These are phyloP conservation scores for Prenolepis imparis DNA, from an alignment of 2,888 invertebrate genomes.

Conservation along the genomic window DNA sequence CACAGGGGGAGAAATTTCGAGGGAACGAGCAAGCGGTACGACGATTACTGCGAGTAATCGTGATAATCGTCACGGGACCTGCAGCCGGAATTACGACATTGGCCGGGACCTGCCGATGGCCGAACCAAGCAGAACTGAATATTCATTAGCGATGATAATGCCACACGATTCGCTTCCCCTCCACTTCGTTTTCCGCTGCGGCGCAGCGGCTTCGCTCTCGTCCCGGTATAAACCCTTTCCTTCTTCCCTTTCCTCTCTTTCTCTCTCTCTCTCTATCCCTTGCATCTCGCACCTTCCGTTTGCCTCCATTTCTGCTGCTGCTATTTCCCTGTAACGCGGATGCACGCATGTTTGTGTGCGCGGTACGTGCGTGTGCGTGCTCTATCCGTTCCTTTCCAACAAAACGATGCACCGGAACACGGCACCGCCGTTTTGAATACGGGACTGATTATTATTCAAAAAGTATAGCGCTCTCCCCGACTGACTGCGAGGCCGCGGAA, in stretches of 20 bases:
- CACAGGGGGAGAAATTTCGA: conserved; percentile 55
- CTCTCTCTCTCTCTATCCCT: conserved; percentile 58
- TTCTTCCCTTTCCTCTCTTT: conserved; percentile 30
- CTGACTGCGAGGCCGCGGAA: conserved; percentile 59
- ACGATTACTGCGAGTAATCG: conserved; percentile 73
- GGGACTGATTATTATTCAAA: conserved; percentile 75
- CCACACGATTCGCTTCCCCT: conserved; percentile 73
- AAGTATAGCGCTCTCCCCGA: conserved; percentile 77
- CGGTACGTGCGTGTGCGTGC: not conserved
- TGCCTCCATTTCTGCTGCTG: conserved; percentile 49
- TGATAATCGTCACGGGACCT: conserved; percentile 75
- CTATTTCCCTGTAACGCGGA: conserved; percentile 49
- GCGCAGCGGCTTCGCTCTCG: conserved; percentile 37
- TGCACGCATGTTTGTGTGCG: conserved; percentile 38
- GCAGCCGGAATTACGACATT: conserved; percentile 77
- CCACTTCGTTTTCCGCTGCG: conserved; percentile 44
- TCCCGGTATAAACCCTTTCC: conserved; percentile 20
- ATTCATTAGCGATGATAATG: conserved; percentile 83
- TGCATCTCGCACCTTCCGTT: conserved; percentile 58
- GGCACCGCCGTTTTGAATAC: conserved; percentile 70
- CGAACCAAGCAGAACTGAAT: conserved; percentile 82
- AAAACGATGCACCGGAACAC: conserved; percentile 26
- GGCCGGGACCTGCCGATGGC: conserved; percentile 75
- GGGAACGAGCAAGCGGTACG: conserved; percentile 58
- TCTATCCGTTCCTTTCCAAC: conserved; percentile 49